Percentiles rank a stretch among this genome's conserved stretches.
These are phyloP conservation scores for Drosophila auraria DNA, from an alignment of 1,140 invertebrate species.

Conservation along the genomic window DNA sequence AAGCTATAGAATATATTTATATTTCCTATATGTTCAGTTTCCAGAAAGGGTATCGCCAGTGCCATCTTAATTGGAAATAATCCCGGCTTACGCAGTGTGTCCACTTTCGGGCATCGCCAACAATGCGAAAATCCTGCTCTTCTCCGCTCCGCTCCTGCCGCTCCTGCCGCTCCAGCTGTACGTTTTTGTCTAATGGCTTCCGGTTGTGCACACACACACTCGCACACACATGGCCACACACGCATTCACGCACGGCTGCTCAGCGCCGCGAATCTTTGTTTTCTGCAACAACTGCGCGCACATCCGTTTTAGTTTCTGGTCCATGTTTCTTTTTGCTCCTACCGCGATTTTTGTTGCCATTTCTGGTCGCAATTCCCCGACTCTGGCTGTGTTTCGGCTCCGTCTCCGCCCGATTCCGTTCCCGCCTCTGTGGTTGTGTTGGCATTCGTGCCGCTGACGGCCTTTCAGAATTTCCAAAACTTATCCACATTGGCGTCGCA, in stretches of 20 bases:
- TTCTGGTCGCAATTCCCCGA: slow-evolving; percentile 22
- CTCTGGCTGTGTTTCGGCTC: slow-evolving; percentile 21
- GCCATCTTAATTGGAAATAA: slow-evolving; percentile 26
- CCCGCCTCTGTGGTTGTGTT: slow-evolving; percentile 20
- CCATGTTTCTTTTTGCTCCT: slow-evolving; percentile 24
- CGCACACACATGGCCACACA: slow-evolving; percentile 29
- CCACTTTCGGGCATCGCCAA: slow-evolving; percentile 76
- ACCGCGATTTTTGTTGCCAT: slow-evolving; percentile 14
- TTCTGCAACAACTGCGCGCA: slow-evolving; percentile 75
- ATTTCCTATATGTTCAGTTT: too few species aligned
- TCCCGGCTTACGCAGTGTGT: slow-evolving; percentile 53
- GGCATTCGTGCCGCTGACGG: slow-evolving; percentile 57
- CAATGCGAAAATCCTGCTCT: slow-evolving; percentile 74
- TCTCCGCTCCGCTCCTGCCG: not conserved
- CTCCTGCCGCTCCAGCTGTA: slow-evolving; percentile 55
- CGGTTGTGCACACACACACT: slow-evolving; percentile 46
- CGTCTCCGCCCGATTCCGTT: not conserved
- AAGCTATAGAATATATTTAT: too few species aligned
- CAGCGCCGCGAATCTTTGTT: slow-evolving; percentile 82
- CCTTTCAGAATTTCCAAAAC: slow-evolving; percentile 74
- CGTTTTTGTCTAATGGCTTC: slow-evolving; percentile 83
- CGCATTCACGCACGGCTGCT: slow-evolving; percentile 76
- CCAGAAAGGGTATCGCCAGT: slow-evolving; percentile 9
- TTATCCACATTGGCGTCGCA: slow-evolving; percentile 67
- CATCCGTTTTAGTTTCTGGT: slow-evolving; percentile 62